Evolutionary conservation across 2,113 vertebrate species (phyloP).

Genomic region (Psilopogon haemacephalus): DNA sequence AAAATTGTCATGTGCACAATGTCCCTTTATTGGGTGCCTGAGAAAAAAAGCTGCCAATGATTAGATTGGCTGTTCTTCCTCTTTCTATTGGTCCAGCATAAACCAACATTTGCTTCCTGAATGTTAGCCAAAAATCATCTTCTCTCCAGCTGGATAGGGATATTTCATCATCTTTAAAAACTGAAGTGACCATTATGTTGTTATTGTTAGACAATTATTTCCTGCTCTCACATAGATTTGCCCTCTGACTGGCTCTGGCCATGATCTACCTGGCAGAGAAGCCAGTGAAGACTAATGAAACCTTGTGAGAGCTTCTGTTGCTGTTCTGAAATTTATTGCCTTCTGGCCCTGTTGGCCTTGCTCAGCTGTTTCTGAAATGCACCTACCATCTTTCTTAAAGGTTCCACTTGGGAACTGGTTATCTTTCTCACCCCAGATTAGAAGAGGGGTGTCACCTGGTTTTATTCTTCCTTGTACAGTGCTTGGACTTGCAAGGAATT

Average conservation of each 20-base stretch:
- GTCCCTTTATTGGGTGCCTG: not conserved
- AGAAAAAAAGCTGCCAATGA: not conserved
- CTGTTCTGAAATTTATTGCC: not conserved
- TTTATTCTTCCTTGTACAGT: not conserved
- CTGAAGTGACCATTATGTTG: conserved; percentile 45
- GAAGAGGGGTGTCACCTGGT: not conserved
- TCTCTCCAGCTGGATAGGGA: conserved; percentile 27
- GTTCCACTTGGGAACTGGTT: not conserved
- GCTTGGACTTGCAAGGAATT: not conserved
- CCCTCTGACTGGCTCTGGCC: not conserved
- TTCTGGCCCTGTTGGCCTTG: not conserved
- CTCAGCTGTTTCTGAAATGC: not conserved
- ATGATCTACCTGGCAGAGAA: not conserved
- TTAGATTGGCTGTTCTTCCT: not conserved
- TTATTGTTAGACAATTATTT: conserved; percentile 49
- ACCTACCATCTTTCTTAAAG: not conserved
- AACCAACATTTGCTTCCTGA: conserved; percentile 31
- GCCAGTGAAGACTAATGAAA: not conserved
- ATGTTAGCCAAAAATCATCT: not conserved
- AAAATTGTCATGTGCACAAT: not conserved
- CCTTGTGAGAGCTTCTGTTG: not conserved
- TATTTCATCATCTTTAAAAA: conserved; percentile 51
- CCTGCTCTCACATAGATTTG: not conserved
- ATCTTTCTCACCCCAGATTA: too few species aligned
- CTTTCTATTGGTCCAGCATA: not conserved